phyloP scores from a whole-genome alignment of 2,797 vertebrate genomes.

The Picus viridis region DNA sequence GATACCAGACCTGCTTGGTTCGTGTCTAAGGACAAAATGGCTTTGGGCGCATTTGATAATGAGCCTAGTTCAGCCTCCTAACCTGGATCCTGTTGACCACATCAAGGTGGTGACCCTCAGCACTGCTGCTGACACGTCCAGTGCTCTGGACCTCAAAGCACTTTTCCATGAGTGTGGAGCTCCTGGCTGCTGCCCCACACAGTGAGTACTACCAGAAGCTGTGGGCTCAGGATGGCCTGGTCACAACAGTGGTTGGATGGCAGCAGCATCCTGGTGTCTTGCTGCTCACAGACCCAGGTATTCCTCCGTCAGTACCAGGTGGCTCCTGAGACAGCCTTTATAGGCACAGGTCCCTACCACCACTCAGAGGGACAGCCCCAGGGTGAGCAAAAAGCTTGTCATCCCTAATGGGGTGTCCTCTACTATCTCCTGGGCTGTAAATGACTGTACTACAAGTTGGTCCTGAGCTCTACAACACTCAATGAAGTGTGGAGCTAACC shows the following conservation, averaged over 20 bases:
- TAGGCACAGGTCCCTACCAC: not conserved
- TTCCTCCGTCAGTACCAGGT: not conserved
- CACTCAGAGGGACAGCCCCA: not conserved
- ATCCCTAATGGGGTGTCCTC: not conserved
- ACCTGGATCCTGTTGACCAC: not conserved
- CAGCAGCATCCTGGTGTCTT: not conserved
- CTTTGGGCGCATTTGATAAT: not conserved
- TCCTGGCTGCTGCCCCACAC: rapidly evolving
- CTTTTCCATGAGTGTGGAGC: not conserved
- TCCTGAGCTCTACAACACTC: not conserved
- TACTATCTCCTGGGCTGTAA: not conserved
- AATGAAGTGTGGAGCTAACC: not conserved
- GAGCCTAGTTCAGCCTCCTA: not conserved
- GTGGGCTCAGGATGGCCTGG: not conserved
- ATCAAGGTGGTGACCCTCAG: not conserved
- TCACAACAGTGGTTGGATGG: not conserved
- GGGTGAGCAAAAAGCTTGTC: not conserved
- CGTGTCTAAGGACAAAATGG: not conserved
- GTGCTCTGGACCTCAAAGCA: not conserved
- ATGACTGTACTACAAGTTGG: not conserved
- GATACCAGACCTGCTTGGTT: not conserved
- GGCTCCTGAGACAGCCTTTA: not conserved
- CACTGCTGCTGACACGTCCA: not conserved
- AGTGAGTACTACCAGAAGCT: not conserved
- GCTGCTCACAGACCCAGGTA: not conserved